A percentile compares a stretch with the other conserved stretches of the same genome.
Evolutionary conservation across 2,113 vertebrate species (phyloP).

Genomic region (Petaurus breviceps): DNA sequence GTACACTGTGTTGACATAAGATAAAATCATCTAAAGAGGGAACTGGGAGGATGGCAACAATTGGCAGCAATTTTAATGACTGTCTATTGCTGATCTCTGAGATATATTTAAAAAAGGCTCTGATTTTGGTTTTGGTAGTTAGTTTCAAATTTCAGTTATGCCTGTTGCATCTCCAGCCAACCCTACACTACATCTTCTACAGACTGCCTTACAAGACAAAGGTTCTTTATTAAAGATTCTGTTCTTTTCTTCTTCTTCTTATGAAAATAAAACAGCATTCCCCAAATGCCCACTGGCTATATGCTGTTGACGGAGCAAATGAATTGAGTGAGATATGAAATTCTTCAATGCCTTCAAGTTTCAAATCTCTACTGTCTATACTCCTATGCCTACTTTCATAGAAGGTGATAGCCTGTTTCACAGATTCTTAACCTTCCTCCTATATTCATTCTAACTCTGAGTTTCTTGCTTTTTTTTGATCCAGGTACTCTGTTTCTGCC

Average conservation of each 20-base stretch:
- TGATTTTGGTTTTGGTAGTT: slow-evolving; percentile 34
- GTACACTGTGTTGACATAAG: slow-evolving; percentile 67
- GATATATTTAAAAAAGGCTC: neutral
- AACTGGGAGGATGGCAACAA: slow-evolving; percentile 15
- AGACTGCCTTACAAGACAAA: neutral
- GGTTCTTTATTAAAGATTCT: slow-evolving; percentile 48
- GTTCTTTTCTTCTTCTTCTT: slow-evolving; percentile 38
- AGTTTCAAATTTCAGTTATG: slow-evolving; percentile 13
- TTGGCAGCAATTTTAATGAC: slow-evolving; percentile 3
- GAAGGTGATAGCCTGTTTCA: neutral
- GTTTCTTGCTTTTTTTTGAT: slow-evolving; percentile 16
- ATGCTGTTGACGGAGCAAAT: slow-evolving; percentile 9
- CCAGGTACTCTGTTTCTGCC: slow-evolving; percentile 9
- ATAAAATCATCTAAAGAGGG: slow-evolving; percentile 40
- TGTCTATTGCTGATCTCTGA: neutral
- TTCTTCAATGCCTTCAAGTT: neutral
- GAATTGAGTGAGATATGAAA: slow-evolving; percentile 46
- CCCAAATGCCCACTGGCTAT: neutral
- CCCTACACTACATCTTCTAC: neutral
- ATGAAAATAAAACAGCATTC: slow-evolving; percentile 33
- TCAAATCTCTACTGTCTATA: slow-evolving; percentile 39
- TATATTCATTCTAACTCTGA: neutral
- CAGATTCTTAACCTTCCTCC: neutral
- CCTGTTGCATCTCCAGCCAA: slow-evolving; percentile 15
- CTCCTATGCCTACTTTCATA: neutral